Percentiles rank a stretch among this genome's conserved stretches.
Evolutionary conservation across 2,888 invertebrate species (phyloP).

Genomic region (Drosophila neonasuta): DNA sequence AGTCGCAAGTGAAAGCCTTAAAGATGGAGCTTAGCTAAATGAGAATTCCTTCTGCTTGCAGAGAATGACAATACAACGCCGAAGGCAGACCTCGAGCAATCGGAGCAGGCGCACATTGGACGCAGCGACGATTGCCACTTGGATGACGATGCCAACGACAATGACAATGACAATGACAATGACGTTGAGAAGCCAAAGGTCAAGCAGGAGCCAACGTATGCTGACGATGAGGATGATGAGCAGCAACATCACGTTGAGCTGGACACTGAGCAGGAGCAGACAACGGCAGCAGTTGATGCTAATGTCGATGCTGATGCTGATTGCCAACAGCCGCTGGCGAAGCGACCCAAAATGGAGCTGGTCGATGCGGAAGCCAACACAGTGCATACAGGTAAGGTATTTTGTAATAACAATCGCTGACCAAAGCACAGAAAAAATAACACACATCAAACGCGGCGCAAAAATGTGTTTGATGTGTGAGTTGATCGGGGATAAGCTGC

Average conservation of each 20-base stretch:
- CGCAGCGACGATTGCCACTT: constrained; percentile 38
- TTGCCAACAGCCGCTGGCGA: constrained; percentile 83
- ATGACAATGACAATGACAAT: constrained; percentile 34
- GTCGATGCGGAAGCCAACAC: constrained; percentile 95
- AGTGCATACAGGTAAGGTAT: constrained; percentile 91
- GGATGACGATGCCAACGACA: constrained; percentile 46
- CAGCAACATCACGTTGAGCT: constrained; percentile 27
- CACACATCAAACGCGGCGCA: constrained; percentile 51
- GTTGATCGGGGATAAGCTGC: constrained; percentile 77
- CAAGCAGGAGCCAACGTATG: constrained; percentile 75
- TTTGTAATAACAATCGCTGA: constrained; percentile 29
- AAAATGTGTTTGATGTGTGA: constrained; percentile 74
- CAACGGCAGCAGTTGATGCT: constrained; percentile 5
- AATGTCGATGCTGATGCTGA: constrained; percentile 21
- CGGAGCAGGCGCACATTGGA: constrained; percentile 30
- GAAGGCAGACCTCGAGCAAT: constrained; percentile 83
- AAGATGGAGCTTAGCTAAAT: background rate
- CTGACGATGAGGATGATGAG: constrained; percentile 56
- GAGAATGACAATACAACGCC: constrained; percentile 85
- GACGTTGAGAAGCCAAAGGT: constrained; percentile 64
- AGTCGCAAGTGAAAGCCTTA: constrained; percentile 46
- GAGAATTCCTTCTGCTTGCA: constrained; percentile 35
- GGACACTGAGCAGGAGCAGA: constrained; percentile 12
- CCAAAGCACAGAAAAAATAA: constrained; percentile 24
- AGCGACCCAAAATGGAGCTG: constrained; percentile 90